A percentile compares a stretch with the other conserved stretches of the same genome.
Conservation (phyloP, 2,797 vertebrate species). For the Tiaroga cobitis region DNA sequence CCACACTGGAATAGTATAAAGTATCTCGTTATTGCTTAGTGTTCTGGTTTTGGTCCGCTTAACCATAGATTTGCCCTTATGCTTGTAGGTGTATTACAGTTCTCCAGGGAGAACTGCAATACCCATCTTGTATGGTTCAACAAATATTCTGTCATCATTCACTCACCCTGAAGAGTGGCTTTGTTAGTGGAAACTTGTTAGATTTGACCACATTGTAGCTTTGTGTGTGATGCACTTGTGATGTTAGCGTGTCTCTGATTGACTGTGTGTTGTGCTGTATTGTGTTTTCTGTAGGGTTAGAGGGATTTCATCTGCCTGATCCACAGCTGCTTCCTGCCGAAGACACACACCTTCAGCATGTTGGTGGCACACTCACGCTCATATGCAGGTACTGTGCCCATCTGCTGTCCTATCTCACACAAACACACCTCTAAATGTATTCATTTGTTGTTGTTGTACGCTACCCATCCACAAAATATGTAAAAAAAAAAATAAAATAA, state of each 20-base stretch:
- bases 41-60: background rate
- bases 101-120: background rate
- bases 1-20: slow-evolving; percentile 52
- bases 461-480: background rate
- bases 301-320: slow-evolving; percentile 26
- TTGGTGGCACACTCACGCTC: slow-evolving; percentile 67
- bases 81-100: background rate
- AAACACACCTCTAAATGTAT: background rate
- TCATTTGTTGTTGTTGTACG: background rate
- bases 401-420: background rate
- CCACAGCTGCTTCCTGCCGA: slow-evolving; percentile 65
- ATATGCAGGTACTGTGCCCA: slow-evolving; percentile 75
- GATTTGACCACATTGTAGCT: background rate
- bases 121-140: background rate
- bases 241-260: slow-evolving; percentile 28
- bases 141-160: background rate
- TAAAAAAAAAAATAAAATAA: background rate
- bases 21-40: background rate
- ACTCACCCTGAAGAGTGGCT: background rate
- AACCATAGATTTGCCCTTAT: background rate
- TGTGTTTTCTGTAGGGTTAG: slow-evolving; percentile 70
- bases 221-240: background rate
- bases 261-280: slow-evolving; percentile 37
- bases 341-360: slow-evolving; percentile 62
- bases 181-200: background rate